Base-by-base conservation (phyloP, 2,797 vertebrate species). In the Tenualosa thibaudeaui region DNA sequence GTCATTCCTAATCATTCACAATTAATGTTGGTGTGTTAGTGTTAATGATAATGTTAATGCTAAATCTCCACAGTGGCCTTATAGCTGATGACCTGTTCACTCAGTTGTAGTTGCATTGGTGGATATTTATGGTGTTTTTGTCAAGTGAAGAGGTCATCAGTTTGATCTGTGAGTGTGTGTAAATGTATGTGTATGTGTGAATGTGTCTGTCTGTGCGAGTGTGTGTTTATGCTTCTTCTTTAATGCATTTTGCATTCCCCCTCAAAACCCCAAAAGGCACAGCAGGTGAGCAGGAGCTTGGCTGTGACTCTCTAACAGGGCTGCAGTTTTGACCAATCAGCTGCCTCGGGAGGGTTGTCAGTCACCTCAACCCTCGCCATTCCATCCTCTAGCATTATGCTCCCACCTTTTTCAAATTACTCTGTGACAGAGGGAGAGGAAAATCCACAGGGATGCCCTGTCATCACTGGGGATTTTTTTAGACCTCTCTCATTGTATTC, bases 261-360 rank as follows among this genome's bases (percentile, higher is more conserved):
- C 90, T 94, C 91, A 90, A 94, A 78, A 78, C 96, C 94, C 94
- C 93, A 78, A 87, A 95, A 94, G 95, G 93, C 94, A 95, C 95
- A 96, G 95, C 95, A 96, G 96, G 96, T 96, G 96, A 96, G 96
- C 96, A 94, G 94, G 95, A 92, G 94, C 94, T 94, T 94, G 93
- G 91, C 91, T 93, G 89, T 89, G 88, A 92, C 93, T 91, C 88
- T 86, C 94, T 93, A 92, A 93, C 93, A 75, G 37, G 68, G 91
- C 87, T 94, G 94, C 90, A 91, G 90, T 93, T 90, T 82, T 83
- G 91, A 92, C 87, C 91, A 88, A 91, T 90, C 92, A 93, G 93
- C 93, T 94, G 94, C 94, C 86, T 90, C 24, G 84, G 89, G 93
- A 88, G 91, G 93, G 93, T 94, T 94, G 92, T 94, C 93, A 92